Conservation (phyloP, 2,888 invertebrate genomes). For the Lasius platythorax region DNA sequence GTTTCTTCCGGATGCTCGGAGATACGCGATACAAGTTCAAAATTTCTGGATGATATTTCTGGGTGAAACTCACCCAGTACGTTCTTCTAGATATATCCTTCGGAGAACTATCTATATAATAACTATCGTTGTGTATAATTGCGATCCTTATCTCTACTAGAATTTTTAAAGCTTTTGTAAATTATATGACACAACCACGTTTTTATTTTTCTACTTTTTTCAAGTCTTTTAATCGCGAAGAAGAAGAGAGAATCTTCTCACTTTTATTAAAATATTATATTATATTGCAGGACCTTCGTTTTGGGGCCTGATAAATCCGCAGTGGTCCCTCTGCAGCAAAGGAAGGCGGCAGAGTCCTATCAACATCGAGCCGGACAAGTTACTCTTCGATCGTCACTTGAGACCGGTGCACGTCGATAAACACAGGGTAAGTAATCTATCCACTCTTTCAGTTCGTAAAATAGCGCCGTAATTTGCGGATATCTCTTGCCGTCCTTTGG, state of each 20-base stretch:
- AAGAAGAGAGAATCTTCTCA: neutral
- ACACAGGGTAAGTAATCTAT: conserved; percentile 94
- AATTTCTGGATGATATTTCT: conserved; percentile 26
- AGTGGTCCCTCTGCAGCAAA: conserved; percentile 99
- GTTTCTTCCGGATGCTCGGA: conserved; percentile 23
- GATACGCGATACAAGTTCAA: conserved; percentile 29
- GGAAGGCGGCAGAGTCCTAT: conserved; percentile 98
- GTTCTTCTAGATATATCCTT: neutral
- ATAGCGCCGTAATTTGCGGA: conserved; percentile 8
- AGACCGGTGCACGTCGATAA: conserved; percentile 96
- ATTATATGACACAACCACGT: neutral
- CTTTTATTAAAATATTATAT: neutral
- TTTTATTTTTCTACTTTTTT: neutral
- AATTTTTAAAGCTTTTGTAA: neutral
- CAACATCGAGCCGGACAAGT: conserved; percentile 97
- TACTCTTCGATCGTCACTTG: conserved; percentile 98
- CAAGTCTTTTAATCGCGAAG: neutral
- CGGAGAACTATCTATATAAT: neutral
- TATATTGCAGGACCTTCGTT: conserved; percentile 94
- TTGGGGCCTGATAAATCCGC: conserved; percentile 99
- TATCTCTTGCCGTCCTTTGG: neutral
- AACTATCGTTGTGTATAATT: neutral
- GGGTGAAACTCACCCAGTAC: neutral
- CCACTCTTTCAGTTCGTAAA: conserved; percentile 47
- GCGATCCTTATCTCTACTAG: neutral